Evolutionary conservation across 2,797 vertebrate species (phyloP), one percentile per base, ranked within the genome.

Genomic region (Cyclura pinguis): DNA sequence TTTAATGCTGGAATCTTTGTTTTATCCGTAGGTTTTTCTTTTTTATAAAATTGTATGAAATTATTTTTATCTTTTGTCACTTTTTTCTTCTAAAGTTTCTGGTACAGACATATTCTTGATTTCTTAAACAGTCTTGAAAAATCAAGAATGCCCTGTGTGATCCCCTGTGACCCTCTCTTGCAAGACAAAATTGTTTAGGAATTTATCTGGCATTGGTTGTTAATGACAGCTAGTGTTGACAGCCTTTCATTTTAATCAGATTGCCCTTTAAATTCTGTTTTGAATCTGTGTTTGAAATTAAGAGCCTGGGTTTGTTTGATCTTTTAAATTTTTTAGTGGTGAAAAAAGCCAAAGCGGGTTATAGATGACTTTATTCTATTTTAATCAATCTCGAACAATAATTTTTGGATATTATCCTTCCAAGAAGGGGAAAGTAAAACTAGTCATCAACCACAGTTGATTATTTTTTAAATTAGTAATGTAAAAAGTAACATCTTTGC

Each of bases 21-120:
- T 90, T 95, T 92, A 55, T 4, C 24, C 59, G 22, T 62, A 22
- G 22, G 20, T 50, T 42, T 77, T 7, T 42, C 35, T 77, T 77
- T 47, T 77, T 24, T 64, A 92, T 67, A 87, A n/a, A 12, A 0
- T 85, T 93, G 92, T 94, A 88, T 67, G 20, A 32, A 32, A 78
- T 74, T 90, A 84, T 42, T 78, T 12, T 77, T 94, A 92, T 76
- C 55, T 91, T 90, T 85, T 87, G 90, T 0, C 0, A 85, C 91
- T 29, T 81, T 90, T 92, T 80, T 83, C 1, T 16, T 84, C 84
- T 35, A 64, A 78, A 88, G 93, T 74, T 32, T 32, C 50, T 74
- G 55, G 16, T 74, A 47, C 16, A 87, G 57, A 62, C 7, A 24
- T 62, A 80, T 82, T 86, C 22, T 72, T 42, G 32, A 50, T 64